phyloP scores from a whole-genome alignment of 2,888 invertebrate genomes.

The Merodon equestris region DNA sequence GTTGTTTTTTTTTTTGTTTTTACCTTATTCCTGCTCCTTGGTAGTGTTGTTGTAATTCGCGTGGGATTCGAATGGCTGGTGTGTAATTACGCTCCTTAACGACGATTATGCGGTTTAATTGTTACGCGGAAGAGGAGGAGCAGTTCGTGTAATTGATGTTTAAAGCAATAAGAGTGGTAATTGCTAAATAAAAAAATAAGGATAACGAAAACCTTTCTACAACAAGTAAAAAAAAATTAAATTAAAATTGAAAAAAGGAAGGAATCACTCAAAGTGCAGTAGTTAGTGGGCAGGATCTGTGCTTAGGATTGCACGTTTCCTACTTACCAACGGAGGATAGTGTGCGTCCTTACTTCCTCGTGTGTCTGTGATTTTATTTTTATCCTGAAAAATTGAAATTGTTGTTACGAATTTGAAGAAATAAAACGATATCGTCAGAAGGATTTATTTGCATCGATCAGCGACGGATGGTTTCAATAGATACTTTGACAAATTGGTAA shows the following conservation, averaged over 20 bases:
- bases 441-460: constrained; percentile 6
- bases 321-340: constrained; percentile 21
- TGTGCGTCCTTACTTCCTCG: constrained; percentile 6
- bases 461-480: constrained; percentile 34
- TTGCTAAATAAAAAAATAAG: constrained; percentile 54
- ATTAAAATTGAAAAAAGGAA: constrained; percentile 6
- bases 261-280: constrained; percentile 47
- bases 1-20: no score
- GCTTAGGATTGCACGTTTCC: no score
- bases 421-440: neutral
- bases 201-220: constrained; percentile 16
- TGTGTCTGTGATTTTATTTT: constrained; percentile 49
- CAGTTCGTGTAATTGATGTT: constrained; percentile 60
- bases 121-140: constrained; percentile 68
- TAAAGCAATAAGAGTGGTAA: constrained; percentile 51
- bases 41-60: constrained; percentile 14
- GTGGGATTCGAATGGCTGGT: constrained; percentile 41
- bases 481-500: constrained; percentile 31
- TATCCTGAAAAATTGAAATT: neutral
- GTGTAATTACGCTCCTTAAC: constrained; percentile 65
- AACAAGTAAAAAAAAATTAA: no score
- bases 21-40: no score
- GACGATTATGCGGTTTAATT: constrained; percentile 67
- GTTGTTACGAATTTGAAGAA: neutral
- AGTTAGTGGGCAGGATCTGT: constrained; percentile 17